Percentiles rank a stretch among this genome's conserved stretches.
phyloP scores from a whole-genome alignment of 1,140 invertebrate species.

The Trichoplusia ni region DNA sequence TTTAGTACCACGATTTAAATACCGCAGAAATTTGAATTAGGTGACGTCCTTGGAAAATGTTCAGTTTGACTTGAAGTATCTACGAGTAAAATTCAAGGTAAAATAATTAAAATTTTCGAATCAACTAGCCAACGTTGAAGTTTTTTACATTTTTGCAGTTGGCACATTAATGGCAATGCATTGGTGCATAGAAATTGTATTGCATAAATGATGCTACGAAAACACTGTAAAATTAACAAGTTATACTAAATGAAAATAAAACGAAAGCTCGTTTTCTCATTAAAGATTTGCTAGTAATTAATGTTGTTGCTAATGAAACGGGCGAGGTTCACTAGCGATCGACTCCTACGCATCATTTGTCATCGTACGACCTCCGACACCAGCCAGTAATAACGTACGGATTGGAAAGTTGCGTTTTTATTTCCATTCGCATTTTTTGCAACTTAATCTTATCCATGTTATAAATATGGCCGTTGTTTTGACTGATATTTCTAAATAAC shows the following conservation, averaged over 20 bases:
- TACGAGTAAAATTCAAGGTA: no score
- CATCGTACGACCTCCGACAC: slow-evolving; percentile 64
- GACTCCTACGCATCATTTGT: slow-evolving; percentile 76
- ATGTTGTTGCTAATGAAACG: slow-evolving; percentile 74
- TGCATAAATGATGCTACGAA: background rate
- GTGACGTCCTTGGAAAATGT: background rate
- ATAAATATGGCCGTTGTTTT: background rate
- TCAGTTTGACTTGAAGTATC: no score
- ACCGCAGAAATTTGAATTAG: background rate
- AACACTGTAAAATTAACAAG: slow-evolving; percentile 29
- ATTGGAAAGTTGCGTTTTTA: slow-evolving; percentile 38
- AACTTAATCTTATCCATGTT: slow-evolving; percentile 6
- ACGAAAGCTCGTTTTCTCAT: slow-evolving; percentile 60
- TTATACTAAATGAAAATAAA: slow-evolving; percentile 41
- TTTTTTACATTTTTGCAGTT: no score
- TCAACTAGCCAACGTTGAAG: no score
- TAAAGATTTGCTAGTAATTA: slow-evolving; percentile 73
- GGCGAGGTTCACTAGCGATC: slow-evolving; percentile 65
- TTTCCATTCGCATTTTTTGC: slow-evolving; percentile 31
- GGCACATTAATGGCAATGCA: background rate
- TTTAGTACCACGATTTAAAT: slow-evolving; percentile 4
- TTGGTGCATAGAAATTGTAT: background rate
- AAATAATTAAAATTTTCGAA: no score
- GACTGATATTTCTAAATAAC: background rate
- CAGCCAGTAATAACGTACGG: slow-evolving; percentile 58